Evolutionary conservation across 2,797 vertebrate genomes (phyloP).

Genomic region (Poeciliopsis presidionis): DNA sequence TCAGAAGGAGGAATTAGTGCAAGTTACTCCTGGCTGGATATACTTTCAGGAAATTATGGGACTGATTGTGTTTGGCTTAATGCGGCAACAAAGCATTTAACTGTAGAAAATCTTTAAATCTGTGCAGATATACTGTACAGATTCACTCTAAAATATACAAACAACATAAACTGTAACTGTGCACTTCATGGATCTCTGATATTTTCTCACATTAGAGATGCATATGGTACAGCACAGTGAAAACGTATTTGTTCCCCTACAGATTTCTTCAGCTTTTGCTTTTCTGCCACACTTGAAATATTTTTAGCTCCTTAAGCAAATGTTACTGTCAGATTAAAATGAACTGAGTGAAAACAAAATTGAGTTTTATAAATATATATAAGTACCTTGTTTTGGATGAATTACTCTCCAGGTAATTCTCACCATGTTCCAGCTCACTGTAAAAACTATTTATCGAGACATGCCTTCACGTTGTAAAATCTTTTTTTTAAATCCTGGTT

Average conservation of each 20-base stretch:
- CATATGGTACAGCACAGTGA: neutral
- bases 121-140: neutral
- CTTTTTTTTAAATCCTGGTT: neutral
- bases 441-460: neutral
- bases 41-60: slow-evolving; percentile 42
- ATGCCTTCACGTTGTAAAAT: neutral
- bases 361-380: neutral
- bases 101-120: neutral
- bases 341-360: neutral
- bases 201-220: neutral
- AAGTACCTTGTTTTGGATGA: neutral
- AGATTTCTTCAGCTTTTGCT: neutral
- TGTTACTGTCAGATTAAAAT: neutral
- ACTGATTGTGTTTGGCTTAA: slow-evolving; percentile 31
- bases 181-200: neutral
- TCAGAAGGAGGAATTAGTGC: slow-evolving; percentile 67
- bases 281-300: neutral
- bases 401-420: neutral
- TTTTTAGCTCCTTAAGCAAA: neutral
- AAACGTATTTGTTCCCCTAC: neutral
- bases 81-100: neutral
- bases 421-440: neutral
- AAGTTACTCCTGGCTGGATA: slow-evolving; percentile 53
- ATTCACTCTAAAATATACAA: neutral
- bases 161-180: neutral